Conservation (phyloP, 2,113 vertebrate species). For the Notarius quadriscutis region DNA sequence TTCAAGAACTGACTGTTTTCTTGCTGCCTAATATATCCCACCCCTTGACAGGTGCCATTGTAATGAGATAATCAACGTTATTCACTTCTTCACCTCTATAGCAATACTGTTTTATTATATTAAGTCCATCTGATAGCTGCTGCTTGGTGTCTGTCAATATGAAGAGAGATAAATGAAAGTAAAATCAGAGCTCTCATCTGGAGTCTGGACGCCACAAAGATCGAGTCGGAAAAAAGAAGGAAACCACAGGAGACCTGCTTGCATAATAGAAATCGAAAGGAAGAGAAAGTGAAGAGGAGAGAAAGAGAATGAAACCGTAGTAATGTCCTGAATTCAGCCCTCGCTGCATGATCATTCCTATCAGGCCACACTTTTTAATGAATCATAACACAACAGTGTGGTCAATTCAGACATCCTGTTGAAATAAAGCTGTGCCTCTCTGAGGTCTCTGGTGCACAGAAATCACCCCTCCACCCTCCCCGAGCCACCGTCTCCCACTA, state of each 20-base stretch:
- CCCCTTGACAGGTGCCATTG: too few relatives aligned
- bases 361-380: conserved; percentile 65
- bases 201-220: conserved; percentile 41
- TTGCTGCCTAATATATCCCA: too few relatives aligned
- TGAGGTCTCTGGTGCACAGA: neutral
- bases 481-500: conserved; percentile 44
- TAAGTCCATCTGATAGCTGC: conserved; percentile 14
- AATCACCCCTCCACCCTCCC: conserved; percentile 26
- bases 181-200: conserved; percentile 45
- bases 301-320: neutral
- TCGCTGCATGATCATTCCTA: conserved; percentile 57
- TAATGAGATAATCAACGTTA: too few relatives aligned
- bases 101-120: conserved; percentile 31
- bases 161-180: conserved; percentile 29
- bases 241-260: conserved; percentile 47
- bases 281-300: neutral
- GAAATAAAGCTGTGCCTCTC: conserved; percentile 61
- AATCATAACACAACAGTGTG: conserved; percentile 60
- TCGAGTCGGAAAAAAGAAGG: conserved; percentile 22
- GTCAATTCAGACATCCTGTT: conserved; percentile 54
- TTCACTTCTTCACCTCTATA: neutral
- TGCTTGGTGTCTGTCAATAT: conserved; percentile 20
- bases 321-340: conserved; percentile 8
- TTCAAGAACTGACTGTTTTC: too few relatives aligned
- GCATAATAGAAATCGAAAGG: conserved; percentile 33